Conservation (phyloP, 30 jellyfish, hydroid and myxozoan genomes). For the Aurelia sp. region DNA sequence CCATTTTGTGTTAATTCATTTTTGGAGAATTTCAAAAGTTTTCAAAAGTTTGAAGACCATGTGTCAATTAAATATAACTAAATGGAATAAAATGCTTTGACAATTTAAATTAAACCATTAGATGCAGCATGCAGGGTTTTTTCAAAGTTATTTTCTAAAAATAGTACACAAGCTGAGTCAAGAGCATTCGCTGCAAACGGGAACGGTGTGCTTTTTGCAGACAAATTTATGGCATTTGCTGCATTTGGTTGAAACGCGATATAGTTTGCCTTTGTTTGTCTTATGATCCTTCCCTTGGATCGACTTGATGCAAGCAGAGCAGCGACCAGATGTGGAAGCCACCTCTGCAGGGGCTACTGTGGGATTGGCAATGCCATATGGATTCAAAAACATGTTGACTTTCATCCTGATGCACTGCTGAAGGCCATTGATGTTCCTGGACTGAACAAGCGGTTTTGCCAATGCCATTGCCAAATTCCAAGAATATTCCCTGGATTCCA, state of each 20-base stretch:
- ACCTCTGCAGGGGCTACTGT: not conserved
- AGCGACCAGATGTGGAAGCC: not conserved
- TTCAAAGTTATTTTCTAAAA: too few relatives aligned
- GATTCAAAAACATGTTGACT: not conserved
- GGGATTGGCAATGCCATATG: not conserved
- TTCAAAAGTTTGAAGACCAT: too few relatives aligned
- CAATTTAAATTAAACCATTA: too few relatives aligned
- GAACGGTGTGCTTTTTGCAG: conserved; percentile 3
- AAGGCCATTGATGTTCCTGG: conserved; percentile 1
- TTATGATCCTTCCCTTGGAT: conserved; percentile 3
- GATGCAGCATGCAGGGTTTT: too few relatives aligned
- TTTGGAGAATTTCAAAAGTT: too few relatives aligned
- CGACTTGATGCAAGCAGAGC: not conserved
- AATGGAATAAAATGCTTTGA: too few relatives aligned
- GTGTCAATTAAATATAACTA: too few relatives aligned
- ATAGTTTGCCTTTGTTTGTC: not conserved
- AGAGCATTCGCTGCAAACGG: not conserved
- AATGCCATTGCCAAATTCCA: conserved; percentile 5
- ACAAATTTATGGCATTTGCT: conserved; percentile 1
- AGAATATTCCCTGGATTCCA: not conserved
- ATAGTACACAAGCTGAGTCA: not conserved
- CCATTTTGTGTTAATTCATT: too few relatives aligned
- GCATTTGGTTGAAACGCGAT: conserved; percentile 8
- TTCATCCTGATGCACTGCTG: conserved; percentile 5
- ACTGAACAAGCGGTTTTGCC: conserved; percentile 11